Evolutionary conservation across 1,140 invertebrate genomes (phyloP), one percentile per base, ranked within the genome.

Genomic region (Reticulitermes speratus): DNA sequence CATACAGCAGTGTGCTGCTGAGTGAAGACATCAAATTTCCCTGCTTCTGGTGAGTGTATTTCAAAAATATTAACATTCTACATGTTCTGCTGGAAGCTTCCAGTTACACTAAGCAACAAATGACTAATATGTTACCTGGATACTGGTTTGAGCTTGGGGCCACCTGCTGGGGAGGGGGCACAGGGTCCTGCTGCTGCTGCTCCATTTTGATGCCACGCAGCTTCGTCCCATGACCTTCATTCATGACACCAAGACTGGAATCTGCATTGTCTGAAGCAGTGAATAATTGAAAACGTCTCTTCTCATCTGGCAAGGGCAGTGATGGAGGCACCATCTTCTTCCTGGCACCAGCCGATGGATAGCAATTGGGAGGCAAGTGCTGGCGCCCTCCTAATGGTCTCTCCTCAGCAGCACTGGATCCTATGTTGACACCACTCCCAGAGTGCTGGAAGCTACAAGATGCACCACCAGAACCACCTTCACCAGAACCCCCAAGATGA

Each of bases 361-460:
- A 52, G 45, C 45, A 84, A 5, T 48, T 12, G 21, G 83, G 48
- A 84, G 52, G 65, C n/a, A 75, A 14, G 65, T 75, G 65, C 25
- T 75, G 65, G 65, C n/a, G 65, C 14, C 65, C 65, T n/a, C 65
- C 65, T n/a, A 25, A 75, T 1, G 65, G 25, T 9, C 65, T 75
- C n/a, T 75, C 65, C 65, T 2, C 65, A 9, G 16, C n/a, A 30
- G 25, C 3, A 30, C 8, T 30, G n/a, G 65, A 2, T 16, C n/a
- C 65, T 25, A 6, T 30, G 25, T 25, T 75, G 52, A 16, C 19
- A 55, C 52, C 52, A 55, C 52, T 55, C 5, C 16, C 52, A 14
- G 65, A 25, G 25, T 30, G 45, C 11, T 85, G 59, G 59, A 85
- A 85, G 32, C 85, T 85, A 38, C 85, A 69, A 44, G 85, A 85